These are phyloP conservation scores for Harmothoe impar DNA, from an alignment of 2,888 invertebrate genomes.

Conservation along the genomic window DNA sequence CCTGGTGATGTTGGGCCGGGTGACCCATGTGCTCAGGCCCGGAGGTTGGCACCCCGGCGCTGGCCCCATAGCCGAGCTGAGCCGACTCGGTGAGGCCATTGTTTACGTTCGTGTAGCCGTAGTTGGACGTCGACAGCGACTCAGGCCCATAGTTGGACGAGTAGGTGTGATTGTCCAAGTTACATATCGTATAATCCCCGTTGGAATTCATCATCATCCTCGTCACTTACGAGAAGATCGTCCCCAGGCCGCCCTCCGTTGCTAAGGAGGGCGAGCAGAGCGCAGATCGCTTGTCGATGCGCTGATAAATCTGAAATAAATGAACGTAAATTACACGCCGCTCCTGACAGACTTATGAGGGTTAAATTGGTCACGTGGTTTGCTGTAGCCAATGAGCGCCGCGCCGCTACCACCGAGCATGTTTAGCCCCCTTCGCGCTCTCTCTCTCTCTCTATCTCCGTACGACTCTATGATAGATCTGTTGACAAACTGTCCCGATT, in stretches of 20 bases:
- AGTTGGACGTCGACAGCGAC: conserved; percentile 72
- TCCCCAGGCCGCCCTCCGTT: not conserved
- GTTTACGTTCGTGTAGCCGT: conserved; percentile 74
- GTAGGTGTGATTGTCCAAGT: conserved; percentile 81
- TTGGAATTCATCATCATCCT: conserved; percentile 77
- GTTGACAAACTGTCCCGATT: conserved; percentile 63
- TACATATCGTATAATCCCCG: conserved; percentile 82
- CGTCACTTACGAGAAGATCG: not conserved
- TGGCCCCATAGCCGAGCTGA: conserved; percentile 70
- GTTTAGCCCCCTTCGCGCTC: not conserved
- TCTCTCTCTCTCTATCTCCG: no score
- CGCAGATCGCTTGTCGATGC: conserved; percentile 63
- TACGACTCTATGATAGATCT: conserved; percentile 59
- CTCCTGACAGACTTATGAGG: conserved; percentile 66
- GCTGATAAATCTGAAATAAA: conserved; percentile 68
- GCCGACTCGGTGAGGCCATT: conserved; percentile 75
- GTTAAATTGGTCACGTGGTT: conserved; percentile 67
- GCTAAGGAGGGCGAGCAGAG: conserved; percentile 18
- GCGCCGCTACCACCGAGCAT: conserved; percentile 5
- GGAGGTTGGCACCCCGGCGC: conserved; percentile 13
- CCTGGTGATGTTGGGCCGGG: conserved; percentile 31
- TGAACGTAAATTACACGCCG: conserved; percentile 68
- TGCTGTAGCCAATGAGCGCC: conserved; percentile 65
- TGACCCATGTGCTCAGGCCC: conserved; percentile 11
- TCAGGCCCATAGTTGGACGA: conserved; percentile 74